Conservation (phyloP, 2,888 invertebrate genomes). For the Drosophila austrosaltans region DNA sequence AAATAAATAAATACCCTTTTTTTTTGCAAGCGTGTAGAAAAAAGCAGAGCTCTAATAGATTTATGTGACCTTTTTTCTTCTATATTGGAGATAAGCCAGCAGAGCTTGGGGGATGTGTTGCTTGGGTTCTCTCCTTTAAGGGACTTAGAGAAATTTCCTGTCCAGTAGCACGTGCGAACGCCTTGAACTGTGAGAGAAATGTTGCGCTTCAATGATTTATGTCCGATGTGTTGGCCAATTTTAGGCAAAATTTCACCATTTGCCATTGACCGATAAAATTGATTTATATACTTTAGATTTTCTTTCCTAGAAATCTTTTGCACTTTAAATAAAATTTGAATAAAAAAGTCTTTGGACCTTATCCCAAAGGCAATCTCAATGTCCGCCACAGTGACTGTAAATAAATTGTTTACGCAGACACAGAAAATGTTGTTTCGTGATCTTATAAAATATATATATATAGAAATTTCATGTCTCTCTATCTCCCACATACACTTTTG, state of each 20-base stretch:
- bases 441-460: constrained; percentile 38
- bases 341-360: neutral
- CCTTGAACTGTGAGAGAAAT: constrained; percentile 50
- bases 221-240: constrained; percentile 38
- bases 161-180: constrained; percentile 46
- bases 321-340: constrained; percentile 18
- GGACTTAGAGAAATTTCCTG: neutral
- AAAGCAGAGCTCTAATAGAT: constrained; percentile 11
- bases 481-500: constrained; percentile 4
- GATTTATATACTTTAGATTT: constrained; percentile 55
- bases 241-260: constrained; percentile 37
- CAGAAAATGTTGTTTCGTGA: constrained; percentile 39
- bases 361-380: constrained; percentile 21
- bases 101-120: constrained; percentile 29
- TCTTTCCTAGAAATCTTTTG: constrained; percentile 12
- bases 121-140: neutral
- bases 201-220: constrained; percentile 63
- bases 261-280: constrained; percentile 54
- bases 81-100: constrained; percentile 38
- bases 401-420: constrained; percentile 54
- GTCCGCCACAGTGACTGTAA: constrained; percentile 18
- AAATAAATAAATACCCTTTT: constrained; percentile 5
- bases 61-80: constrained; percentile 23
- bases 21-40: neutral
- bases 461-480: constrained; percentile 43